phyloP scores from a whole-genome alignment of 2,888 invertebrate species.

The Amiota communis region DNA sequence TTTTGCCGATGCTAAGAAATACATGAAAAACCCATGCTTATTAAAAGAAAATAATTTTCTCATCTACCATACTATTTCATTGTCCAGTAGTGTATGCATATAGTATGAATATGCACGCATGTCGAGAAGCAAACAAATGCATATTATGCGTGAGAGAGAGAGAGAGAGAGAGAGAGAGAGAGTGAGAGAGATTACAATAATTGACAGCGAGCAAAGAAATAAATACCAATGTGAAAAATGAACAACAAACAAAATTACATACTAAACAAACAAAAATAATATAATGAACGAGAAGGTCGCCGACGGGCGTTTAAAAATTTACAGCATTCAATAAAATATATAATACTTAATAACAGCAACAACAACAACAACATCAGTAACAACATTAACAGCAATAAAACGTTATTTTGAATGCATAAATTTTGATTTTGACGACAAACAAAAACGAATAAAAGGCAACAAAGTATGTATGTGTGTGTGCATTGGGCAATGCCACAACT shows the following conservation, averaged over 20 bases:
- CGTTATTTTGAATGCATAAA: slow-evolving; percentile 8
- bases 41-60: too few species aligned
- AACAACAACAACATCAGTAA: slow-evolving; percentile 10
- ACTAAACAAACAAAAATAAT: not conserved
- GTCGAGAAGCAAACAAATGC: not conserved
- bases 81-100: too few species aligned
- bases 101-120: not conserved
- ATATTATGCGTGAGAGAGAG: not conserved
- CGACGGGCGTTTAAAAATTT: slow-evolving; percentile 23
- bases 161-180: slow-evolving; percentile 5
- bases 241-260: slow-evolving; percentile 13
- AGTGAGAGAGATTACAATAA: too few species aligned
- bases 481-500: not conserved
- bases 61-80: too few species aligned
- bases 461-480: not conserved
- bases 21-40: too few species aligned
- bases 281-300: slow-evolving; percentile 30
- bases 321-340: slow-evolving; percentile 14
- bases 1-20: too few species aligned
- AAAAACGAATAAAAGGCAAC: not conserved
- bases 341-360: slow-evolving; percentile 7
- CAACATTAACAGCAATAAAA: not conserved
- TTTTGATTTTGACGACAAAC: slow-evolving; percentile 21
- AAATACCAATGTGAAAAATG: slow-evolving; percentile 20
- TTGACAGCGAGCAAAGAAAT: slow-evolving; percentile 15